A percentile compares a stretch with the other conserved stretches of the same genome.
Conservation (phyloP, 2,797 vertebrate species). For the Argya squamiceps region DNA sequence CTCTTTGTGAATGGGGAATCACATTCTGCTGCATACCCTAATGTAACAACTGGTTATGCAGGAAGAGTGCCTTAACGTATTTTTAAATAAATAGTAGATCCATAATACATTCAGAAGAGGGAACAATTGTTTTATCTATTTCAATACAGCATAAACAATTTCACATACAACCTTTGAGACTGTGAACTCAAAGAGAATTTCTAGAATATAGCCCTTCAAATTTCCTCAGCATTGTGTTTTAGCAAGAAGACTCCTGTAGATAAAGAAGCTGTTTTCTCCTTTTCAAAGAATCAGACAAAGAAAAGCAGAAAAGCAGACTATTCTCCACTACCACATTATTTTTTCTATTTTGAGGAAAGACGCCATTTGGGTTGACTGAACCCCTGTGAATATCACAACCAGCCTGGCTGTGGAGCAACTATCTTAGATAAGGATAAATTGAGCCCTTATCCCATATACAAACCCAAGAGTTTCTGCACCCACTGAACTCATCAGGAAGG, state of each 20-base stretch:
- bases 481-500: background rate
- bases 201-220: background rate
- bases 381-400: background rate
- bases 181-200: background rate
- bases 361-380: background rate
- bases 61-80: background rate
- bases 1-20: background rate
- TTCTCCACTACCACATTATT: background rate
- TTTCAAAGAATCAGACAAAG: background rate
- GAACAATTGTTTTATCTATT: background rate
- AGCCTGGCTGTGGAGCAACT: background rate
- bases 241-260: background rate
- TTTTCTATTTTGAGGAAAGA: background rate
- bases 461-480: background rate
- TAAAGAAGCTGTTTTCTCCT: background rate
- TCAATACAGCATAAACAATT: background rate
- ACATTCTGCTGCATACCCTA: background rate
- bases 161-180: background rate
- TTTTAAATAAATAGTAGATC: background rate
- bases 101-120: background rate
- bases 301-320: background rate
- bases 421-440: background rate
- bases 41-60: background rate
- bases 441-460: fast-evolving
- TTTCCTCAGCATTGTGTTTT: background rate